Evolutionary conservation across 2,888 invertebrate species (phyloP).

Genomic region (Caradrina clavipalpis): DNA sequence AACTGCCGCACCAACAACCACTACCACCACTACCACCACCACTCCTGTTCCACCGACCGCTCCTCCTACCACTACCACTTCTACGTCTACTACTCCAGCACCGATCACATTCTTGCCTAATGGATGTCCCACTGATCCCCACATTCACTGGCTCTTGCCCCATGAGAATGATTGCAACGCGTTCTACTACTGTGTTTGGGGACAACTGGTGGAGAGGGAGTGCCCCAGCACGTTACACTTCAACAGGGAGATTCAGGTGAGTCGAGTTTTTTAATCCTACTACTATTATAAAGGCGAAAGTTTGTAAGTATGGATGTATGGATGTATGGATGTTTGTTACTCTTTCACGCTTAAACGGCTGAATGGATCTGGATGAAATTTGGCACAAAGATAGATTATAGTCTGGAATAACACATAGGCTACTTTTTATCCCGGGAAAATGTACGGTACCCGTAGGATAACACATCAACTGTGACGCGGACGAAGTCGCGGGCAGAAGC

Average conservation of each 20-base stretch:
- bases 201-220: conserved; percentile 68
- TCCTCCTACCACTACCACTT: conserved; percentile 10
- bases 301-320: too few relatives aligned
- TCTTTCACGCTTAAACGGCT: too few relatives aligned
- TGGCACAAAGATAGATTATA: too few relatives aligned
- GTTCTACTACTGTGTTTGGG: conserved; percentile 85
- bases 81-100: conserved; percentile 13
- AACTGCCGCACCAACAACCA: conserved; percentile 28
- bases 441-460: too few relatives aligned
- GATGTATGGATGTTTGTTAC: too few relatives aligned
- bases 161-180: conserved; percentile 75
- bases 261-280: conserved; percentile 8
- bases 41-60: not conserved
- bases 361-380: too few relatives aligned
- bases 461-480: too few relatives aligned
- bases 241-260: conserved; percentile 77
- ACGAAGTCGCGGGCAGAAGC: too few relatives aligned
- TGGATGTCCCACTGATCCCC: conserved; percentile 81
- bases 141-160: conserved; percentile 80
- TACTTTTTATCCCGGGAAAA: too few relatives aligned
- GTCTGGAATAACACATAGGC: too few relatives aligned
- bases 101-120: conserved; percentile 72
- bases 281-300: too few relatives aligned
- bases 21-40: conserved; percentile 19
- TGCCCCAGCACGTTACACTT: conserved; percentile 76